Evolutionary conservation across 2,797 vertebrate genomes (phyloP).

Genomic region (Pteropus rufus): DNA sequence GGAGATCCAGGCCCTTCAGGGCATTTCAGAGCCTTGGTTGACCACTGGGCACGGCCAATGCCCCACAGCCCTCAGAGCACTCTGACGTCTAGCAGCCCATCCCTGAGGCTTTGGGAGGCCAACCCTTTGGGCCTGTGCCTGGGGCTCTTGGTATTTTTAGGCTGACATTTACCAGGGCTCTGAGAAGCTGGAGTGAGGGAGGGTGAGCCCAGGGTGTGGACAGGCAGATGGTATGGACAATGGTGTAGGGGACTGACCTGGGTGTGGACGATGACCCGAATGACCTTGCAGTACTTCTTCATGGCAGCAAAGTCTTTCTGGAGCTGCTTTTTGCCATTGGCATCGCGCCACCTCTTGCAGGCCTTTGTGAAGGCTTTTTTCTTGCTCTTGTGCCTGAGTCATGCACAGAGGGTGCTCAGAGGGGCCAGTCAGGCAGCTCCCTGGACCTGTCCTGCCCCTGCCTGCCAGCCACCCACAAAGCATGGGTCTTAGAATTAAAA

Average conservation of each 20-base stretch:
- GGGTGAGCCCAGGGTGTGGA: background rate
- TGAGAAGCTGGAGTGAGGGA: constrained; percentile 58
- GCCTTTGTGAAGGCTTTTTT: constrained; percentile 97
- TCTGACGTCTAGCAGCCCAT: too few species aligned
- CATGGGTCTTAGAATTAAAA: background rate
- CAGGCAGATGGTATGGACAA: background rate
- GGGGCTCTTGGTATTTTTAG: constrained; percentile 75
- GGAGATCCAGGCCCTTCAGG: background rate
- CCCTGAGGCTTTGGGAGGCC: background rate
- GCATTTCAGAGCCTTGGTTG: background rate
- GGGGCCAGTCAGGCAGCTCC: rapidly evolving
- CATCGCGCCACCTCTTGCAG: constrained; percentile 93
- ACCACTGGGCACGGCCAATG: background rate
- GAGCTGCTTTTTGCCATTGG: constrained; percentile 91
- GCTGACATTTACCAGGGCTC: constrained; percentile 85
- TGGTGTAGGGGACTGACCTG: constrained; percentile 86
- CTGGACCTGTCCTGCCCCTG: background rate
- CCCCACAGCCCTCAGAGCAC: rapidly evolving
- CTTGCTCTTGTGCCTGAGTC: constrained; percentile 92
- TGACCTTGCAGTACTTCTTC: constrained; percentile 95
- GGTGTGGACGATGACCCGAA: constrained; percentile 93
- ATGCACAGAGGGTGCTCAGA: background rate
- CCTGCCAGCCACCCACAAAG: background rate
- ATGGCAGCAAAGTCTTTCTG: constrained; percentile 92
- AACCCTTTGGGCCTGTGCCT: background rate